phyloP scores from a whole-genome alignment of 2,888 invertebrate species.

The Plebejus anna region DNA sequence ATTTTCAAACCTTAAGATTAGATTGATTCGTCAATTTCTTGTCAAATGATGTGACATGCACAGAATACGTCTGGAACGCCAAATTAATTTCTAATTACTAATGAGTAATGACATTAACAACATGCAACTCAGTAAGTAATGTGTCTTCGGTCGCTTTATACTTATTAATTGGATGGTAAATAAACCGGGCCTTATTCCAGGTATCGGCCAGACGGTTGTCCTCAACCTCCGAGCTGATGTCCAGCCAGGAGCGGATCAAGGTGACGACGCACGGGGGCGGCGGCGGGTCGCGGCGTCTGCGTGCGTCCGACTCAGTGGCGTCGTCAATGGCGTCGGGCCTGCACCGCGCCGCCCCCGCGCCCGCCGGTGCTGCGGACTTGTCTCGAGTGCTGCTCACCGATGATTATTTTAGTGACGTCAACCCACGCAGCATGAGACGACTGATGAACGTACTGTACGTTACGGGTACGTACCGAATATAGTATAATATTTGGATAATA shows the following conservation, averaged over 20 bases:
- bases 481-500: neutral
- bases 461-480: conserved; percentile 82
- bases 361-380: conserved; percentile 82
- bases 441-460: conserved; percentile 98
- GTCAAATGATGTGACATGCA: too few species aligned
- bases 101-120: too few species aligned
- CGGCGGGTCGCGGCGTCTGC: conserved; percentile 88
- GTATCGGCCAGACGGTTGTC: conserved; percentile 88
- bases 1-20: too few species aligned
- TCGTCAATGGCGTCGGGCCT: conserved; percentile 94
- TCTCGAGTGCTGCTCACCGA: conserved; percentile 95
- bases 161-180: neutral
- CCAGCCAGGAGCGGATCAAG: conserved; percentile 89
- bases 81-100: too few species aligned
- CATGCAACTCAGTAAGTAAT: too few species aligned
- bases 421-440: conserved; percentile 97
- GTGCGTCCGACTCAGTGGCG: conserved; percentile 93
- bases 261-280: conserved; percentile 82
- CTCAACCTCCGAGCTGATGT: conserved; percentile 89
- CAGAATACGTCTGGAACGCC: too few species aligned
- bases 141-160: too few species aligned
- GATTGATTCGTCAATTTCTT: too few species aligned
- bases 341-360: conserved; percentile 79
- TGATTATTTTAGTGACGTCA: conserved; percentile 99
- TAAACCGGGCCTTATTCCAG: conserved; percentile 44